Percentiles rank a stretch among this genome's conserved stretches.
phyloP scores from a whole-genome alignment of 1,140 invertebrate species.

The Zaprionus africanus region DNA sequence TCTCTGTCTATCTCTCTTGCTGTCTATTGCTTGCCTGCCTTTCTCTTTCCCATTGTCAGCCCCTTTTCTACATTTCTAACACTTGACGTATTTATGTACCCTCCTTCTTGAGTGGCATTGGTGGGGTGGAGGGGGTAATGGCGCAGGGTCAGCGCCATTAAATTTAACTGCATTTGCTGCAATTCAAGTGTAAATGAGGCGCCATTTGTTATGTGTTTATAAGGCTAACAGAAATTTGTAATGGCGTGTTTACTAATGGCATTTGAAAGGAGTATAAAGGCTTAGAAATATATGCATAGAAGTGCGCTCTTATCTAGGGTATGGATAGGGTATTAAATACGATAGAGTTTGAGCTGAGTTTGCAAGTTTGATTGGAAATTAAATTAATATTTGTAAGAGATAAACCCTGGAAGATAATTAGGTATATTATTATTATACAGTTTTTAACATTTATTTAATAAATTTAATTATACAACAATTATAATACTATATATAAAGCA shows the following conservation, averaged over 20 bases:
- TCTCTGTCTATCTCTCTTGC: not conserved
- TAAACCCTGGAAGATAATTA: too few relatives aligned
- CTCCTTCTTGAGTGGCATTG: slow-evolving; percentile 28
- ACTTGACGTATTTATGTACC: slow-evolving; percentile 68
- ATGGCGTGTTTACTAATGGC: slow-evolving; percentile 17
- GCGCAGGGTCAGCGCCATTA: slow-evolving; percentile 67
- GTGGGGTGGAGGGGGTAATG: slow-evolving; percentile 15
- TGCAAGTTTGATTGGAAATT: too few relatives aligned
- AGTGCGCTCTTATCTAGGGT: not conserved
- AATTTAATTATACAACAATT: not conserved
- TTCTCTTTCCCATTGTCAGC: too few relatives aligned
- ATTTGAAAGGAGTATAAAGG: not conserved
- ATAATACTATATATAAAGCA: not conserved
- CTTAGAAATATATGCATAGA: not conserved
- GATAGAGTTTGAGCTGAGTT: not conserved
- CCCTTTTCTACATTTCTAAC: slow-evolving; percentile 23
- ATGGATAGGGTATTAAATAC: not conserved
- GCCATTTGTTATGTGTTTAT: slow-evolving; percentile 65
- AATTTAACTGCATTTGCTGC: slow-evolving; percentile 67
- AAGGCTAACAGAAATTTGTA: slow-evolving; percentile 31
- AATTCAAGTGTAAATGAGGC: slow-evolving; percentile 69
- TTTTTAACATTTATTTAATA: not conserved
- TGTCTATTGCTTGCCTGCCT: slow-evolving; percentile 9
- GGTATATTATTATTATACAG: too few relatives aligned
- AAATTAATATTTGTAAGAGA: too few relatives aligned